phyloP scores from a whole-genome alignment of 2,888 invertebrate genomes.

The Melanotus villosus region DNA sequence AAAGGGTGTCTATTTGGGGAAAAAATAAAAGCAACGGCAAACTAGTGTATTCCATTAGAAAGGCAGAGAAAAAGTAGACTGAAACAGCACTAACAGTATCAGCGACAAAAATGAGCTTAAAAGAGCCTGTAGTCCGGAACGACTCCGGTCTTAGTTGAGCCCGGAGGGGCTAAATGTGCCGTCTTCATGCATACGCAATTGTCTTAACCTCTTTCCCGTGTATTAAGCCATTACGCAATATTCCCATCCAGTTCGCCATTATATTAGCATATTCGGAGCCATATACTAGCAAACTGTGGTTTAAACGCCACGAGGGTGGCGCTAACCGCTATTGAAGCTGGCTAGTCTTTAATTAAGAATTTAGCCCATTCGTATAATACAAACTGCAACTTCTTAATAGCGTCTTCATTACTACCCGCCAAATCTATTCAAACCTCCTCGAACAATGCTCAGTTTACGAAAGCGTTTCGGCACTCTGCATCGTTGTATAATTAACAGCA shows the following conservation, averaged over 20 bases:
- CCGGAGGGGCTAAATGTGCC: constrained; percentile 36
- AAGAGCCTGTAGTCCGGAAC: constrained; percentile 30
- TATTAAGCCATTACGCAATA: constrained; percentile 65
- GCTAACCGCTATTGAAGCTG: constrained; percentile 53
- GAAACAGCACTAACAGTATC: constrained; percentile 27
- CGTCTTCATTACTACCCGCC: constrained; percentile 54
- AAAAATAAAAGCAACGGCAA: constrained; percentile 30
- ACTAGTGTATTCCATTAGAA: constrained; percentile 39
- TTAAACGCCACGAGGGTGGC: constrained; percentile 54
- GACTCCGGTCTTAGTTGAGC: constrained; percentile 32
- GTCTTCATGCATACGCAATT: constrained; percentile 62
- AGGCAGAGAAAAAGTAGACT: constrained; percentile 35
- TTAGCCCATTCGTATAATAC: constrained; percentile 60
- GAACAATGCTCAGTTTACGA: constrained; percentile 36
- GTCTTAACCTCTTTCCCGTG: constrained; percentile 62
- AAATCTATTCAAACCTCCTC: constrained; percentile 37
- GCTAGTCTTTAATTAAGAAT: constrained; percentile 64
- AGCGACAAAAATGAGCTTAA: constrained; percentile 37
- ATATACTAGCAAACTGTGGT: constrained; percentile 62
- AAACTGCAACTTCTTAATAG: constrained; percentile 61
- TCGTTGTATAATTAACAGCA: constrained; percentile 34
- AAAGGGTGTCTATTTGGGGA: constrained; percentile 33
- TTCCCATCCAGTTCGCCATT: constrained; percentile 63
- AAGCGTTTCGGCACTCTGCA: constrained; percentile 33
- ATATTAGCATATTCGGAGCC: constrained; percentile 66